Evolutionary conservation across 1,140 invertebrate genomes (phyloP), one percentile per base, ranked within the genome.

Genomic region (Panagrolaimus sp.): DNA sequence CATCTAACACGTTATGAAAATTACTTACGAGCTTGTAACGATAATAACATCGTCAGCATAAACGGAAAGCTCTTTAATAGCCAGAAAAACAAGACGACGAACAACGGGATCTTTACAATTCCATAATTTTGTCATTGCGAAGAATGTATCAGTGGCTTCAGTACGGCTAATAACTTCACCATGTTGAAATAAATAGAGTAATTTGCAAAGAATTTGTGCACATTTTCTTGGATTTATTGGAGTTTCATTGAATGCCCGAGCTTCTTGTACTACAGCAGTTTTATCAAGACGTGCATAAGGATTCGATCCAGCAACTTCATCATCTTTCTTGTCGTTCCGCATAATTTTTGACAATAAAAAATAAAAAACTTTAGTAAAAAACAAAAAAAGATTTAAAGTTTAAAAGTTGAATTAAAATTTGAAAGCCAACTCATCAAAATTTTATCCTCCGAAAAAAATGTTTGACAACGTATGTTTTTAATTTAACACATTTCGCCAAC

Each of bases 11-110:
- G n/a, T n/a, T n/a, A n/a, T 2, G 2, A 38, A 7, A 38, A 38
- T 38, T 7, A 38, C 32, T 38, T 38, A 38, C 84, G 83, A 82
- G 83, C 85, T 86, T 5, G 95, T 99, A 0, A 99, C 96, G 82
- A 99, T 98, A 72, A 99, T 98, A 3, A 98, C 95, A 89, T 99
- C 95, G 83, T 98, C 93, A 6, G 96, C 94, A 71, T 96, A 87
- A 17, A 88, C 88, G 78, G 92, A 93, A 75, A 99, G 85, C 83
- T 98, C 95, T 84, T 98, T 98, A 70, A 99, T 98, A 32, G 93
- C 94, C 43, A 99, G 85, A 83, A 98, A 99, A 6, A 98, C 93
- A 87, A 99, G 89, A 62, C 96, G 86, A 17, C 96, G 87, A 10
- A 98, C 84, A 70, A 94, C 91, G 0, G 83, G 90, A 88, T 99